A percentile compares a stretch with the other conserved stretches of the same genome.
Evolutionary conservation across 1,140 invertebrate species (phyloP).

Genomic region (Gryllus bimaculatus): DNA sequence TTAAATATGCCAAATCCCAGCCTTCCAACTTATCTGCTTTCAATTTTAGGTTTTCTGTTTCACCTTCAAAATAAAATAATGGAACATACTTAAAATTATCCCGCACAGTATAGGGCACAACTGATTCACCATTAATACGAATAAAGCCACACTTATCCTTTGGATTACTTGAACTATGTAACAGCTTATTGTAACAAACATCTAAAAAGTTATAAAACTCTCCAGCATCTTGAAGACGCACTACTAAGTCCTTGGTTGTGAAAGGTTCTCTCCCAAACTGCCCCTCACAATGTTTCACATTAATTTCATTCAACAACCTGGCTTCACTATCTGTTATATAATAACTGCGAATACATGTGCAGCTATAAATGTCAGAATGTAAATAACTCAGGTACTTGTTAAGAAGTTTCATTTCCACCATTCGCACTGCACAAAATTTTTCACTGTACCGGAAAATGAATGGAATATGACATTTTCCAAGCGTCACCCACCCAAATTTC

Average conservation of each 20-base stretch:
- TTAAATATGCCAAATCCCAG: constrained; percentile 85
- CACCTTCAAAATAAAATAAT: constrained; percentile 87
- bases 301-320: constrained; percentile 86
- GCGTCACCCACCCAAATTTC: constrained; percentile 79
- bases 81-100: constrained; percentile 80
- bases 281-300: constrained; percentile 80
- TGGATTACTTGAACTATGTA: constrained; percentile 38
- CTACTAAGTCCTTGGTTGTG: constrained; percentile 80
- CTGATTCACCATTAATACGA: constrained; percentile 85
- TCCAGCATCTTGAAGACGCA: constrained; percentile 72
- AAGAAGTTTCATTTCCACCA: constrained; percentile 80
- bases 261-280: constrained; percentile 86
- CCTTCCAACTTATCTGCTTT: constrained; percentile 76
- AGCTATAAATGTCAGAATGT: constrained; percentile 74
- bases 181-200: constrained; percentile 75
- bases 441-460: constrained; percentile 74
- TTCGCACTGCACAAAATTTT: constrained; percentile 82
- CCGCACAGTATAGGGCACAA: constrained; percentile 84
- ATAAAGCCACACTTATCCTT: constrained; percentile 86
- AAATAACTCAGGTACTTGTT: constrained; percentile 74
- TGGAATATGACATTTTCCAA: constrained; percentile 77
- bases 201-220: constrained; percentile 87
- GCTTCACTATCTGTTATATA: constrained; percentile 87
- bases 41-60: constrained; percentile 78
- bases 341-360: constrained; percentile 84